A percentile compares a stretch with the other conserved stretches of the same genome.
Conservation (phyloP, 2,888 invertebrate species). For the Deilephila porcellus region DNA sequence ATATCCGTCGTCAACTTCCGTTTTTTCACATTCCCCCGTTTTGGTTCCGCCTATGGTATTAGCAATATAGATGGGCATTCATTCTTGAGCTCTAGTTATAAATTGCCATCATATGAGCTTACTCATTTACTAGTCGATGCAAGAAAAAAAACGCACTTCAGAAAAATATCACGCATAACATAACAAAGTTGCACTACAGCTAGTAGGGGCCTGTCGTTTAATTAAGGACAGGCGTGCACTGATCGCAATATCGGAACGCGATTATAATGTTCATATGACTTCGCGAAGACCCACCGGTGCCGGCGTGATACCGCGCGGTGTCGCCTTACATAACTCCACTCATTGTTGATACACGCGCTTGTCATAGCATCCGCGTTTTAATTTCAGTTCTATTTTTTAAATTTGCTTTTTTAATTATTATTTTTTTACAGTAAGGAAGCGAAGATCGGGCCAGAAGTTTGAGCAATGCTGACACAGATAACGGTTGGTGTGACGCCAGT, state of each 20-base stretch:
- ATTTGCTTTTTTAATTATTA: too few species aligned
- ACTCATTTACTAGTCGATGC: too few species aligned
- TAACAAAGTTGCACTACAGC: constrained; percentile 2
- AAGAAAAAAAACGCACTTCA: background rate
- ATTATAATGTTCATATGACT: constrained; percentile 84
- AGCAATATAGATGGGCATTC: too few species aligned
- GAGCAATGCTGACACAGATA: background rate
- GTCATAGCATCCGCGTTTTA: constrained; percentile 32
- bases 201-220: constrained; percentile 53
- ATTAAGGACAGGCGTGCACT: constrained; percentile 81
- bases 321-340: constrained; percentile 76
- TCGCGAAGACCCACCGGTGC: constrained; percentile 77
- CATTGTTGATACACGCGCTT: constrained; percentile 49
- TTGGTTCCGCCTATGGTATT: too few species aligned
- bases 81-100: too few species aligned
- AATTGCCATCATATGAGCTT: too few species aligned
- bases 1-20: too few species aligned
- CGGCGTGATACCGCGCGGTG: constrained; percentile 71
- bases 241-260: constrained; percentile 84
- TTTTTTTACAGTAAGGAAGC: background rate
- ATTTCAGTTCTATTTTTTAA: background rate
- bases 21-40: too few species aligned
- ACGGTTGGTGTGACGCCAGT: too few species aligned
- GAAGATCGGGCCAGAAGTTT: background rate
- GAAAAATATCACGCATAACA: background rate